Evolutionary conservation across 2,888 invertebrate genomes (phyloP), one percentile per base, ranked within the genome.

Genomic region (Xestia c-nigrum): DNA sequence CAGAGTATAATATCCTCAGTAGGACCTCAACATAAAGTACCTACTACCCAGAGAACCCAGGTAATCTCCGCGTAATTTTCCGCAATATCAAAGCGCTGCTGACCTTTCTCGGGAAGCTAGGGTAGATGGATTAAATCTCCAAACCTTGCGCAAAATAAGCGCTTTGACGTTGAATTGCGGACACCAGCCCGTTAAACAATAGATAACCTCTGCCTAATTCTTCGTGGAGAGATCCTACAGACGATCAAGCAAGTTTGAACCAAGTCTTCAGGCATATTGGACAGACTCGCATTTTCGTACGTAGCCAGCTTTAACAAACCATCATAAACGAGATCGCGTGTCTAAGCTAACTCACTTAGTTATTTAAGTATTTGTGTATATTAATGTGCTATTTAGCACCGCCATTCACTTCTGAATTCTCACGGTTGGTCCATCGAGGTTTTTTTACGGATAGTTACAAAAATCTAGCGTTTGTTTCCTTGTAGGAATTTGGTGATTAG

Each of bases 331-430:
- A 78, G 61, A 82, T 84, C 72, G 85, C 82, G 71, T 84, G 78
- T 74, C 59, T 31, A 57, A 74, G 68, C 72, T 78, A 84, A 85
- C 61, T 78, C 69, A 52, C 63, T 43, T 63, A 31, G 66, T 38
- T 63, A 72, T 76, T 83, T 65, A 65, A 84, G 63, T 83, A 81
- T 84, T 72, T 80, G 81, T 81, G 63, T 63, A 47, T 47, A 72
- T 61, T 81, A 83, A 84, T 81, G 66, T 72, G 69, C 61, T 85
- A 65, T 82, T 83, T 85, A 84, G 72, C 74, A 78, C 81, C 24
- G 46, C 63, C 78, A 78, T 78, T 84, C 64, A 78, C 68, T 74
- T 78, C 67, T 68, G 24, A 61, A 69, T 84, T 84, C 85, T 63
- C 83, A 84, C 82, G 69, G 57, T n/a, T 61, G 67, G 24, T 31